These are phyloP conservation scores for Orthosia gothica DNA, from an alignment of 2,888 invertebrate genomes.

Conservation along the genomic window DNA sequence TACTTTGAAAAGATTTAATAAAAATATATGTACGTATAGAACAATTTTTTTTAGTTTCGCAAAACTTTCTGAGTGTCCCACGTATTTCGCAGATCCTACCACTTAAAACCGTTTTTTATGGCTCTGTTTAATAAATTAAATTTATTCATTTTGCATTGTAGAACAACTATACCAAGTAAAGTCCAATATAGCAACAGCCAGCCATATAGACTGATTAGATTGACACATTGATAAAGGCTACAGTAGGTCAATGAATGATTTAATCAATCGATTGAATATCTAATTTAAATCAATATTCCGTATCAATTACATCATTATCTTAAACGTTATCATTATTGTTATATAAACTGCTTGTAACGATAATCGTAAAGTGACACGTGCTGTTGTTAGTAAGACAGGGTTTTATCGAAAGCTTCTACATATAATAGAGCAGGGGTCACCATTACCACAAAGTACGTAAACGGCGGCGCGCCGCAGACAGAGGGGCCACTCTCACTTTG, in stretches of 20 bases:
- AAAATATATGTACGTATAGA: no score
- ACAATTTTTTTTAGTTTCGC: no score
- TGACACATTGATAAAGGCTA: conserved; percentile 24
- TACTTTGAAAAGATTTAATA: no score
- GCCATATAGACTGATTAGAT: conserved; percentile 9
- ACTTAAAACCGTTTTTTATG: no score
- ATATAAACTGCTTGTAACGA: conserved; percentile 28
- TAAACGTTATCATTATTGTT: conserved; percentile 24
- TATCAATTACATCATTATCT: conserved; percentile 38
- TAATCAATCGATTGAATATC: conserved; percentile 34
- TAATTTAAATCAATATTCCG: conserved; percentile 33
- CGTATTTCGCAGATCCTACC: no score
- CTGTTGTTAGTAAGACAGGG: background rate
- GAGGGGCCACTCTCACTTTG: no score
- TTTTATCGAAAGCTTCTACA: conserved; percentile 4
- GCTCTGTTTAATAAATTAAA: background rate
- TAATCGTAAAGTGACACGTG: conserved; percentile 19
- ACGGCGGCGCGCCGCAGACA: no score
- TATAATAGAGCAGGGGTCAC: no score
- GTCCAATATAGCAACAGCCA: background rate
- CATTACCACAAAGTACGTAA: no score
- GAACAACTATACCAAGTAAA: background rate
- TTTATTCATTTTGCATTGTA: background rate
- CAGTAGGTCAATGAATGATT: conserved; percentile 24
- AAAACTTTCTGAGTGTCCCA: no score